phyloP scores from a whole-genome alignment of 2,888 invertebrate genomes.

The Ennomos quercinarius region DNA sequence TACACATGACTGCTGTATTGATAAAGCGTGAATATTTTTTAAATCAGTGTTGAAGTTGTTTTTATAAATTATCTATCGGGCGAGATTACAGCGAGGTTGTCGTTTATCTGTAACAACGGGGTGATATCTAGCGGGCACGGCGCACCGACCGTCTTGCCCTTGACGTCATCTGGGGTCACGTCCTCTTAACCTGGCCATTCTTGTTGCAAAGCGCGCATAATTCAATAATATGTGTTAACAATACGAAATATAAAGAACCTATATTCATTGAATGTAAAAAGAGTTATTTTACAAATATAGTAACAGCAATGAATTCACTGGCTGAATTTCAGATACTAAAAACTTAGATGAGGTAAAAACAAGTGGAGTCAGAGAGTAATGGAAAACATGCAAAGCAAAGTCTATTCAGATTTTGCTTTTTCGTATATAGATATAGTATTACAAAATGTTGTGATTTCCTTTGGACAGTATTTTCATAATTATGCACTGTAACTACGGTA shows the following conservation, averaged over 20 bases:
- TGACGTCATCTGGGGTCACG: constrained; percentile 65
- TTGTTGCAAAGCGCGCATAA: constrained; percentile 59
- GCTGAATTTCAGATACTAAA: too few relatives aligned
- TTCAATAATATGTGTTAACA: constrained; percentile 51
- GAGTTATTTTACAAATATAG: too few relatives aligned
- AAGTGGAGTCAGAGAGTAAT: background rate
- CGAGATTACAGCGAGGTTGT: constrained; percentile 46
- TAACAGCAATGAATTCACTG: too few relatives aligned
- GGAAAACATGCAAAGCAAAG: too few relatives aligned
- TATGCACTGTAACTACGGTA: too few relatives aligned
- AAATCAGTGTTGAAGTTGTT: constrained; percentile 28
- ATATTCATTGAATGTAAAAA: background rate
- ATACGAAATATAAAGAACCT: constrained; percentile 45
- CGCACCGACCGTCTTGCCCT: constrained; percentile 49
- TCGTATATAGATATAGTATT: too few relatives aligned
- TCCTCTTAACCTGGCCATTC: constrained; percentile 66
- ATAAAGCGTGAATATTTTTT: constrained; percentile 18
- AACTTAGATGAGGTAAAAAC: too few relatives aligned
- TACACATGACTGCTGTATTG: constrained; percentile 5
- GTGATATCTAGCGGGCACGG: constrained; percentile 62
- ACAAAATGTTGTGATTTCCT: too few relatives aligned
- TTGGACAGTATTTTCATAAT: too few relatives aligned
- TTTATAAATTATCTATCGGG: constrained; percentile 39
- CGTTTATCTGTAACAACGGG: constrained; percentile 61
- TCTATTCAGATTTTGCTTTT: too few relatives aligned